Percentiles rank a stretch among this genome's conserved stretches.
Evolutionary conservation across 1,140 invertebrate species (phyloP).

Genomic region (Batillaria attramentaria): DNA sequence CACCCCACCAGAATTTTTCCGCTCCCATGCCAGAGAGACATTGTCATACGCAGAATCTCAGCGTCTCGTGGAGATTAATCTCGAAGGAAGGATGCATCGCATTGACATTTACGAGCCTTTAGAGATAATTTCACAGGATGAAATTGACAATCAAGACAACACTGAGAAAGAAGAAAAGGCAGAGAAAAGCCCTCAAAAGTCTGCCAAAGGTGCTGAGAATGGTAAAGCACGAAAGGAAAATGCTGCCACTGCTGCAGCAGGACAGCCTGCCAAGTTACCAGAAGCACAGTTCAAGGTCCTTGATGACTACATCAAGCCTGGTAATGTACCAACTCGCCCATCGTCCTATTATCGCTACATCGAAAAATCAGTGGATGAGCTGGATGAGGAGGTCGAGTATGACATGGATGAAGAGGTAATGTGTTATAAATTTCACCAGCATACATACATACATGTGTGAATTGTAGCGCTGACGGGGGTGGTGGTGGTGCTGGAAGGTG

Average conservation of each 20-base stretch:
- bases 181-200: conserved; percentile 63
- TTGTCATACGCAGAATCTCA: conserved; percentile 85
- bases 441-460: too few relatives aligned
- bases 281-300: conserved; percentile 87
- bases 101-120: conserved; percentile 74
- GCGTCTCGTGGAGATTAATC: conserved; percentile 87
- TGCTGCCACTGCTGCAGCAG: conserved; percentile 32
- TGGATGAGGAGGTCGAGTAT: conserved; percentile 96
- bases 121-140: conserved; percentile 71
- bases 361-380: conserved; percentile 93
- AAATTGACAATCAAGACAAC: conserved; percentile 69
- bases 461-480: too few relatives aligned
- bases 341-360: conserved; percentile 90
- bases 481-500: too few relatives aligned
- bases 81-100: conserved; percentile 78
- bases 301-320: conserved; percentile 81
- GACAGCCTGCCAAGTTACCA: conserved; percentile 76
- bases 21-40: conserved; percentile 65
- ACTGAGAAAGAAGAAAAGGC: conserved; percentile 70
- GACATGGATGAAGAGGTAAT: conserved; percentile 96
- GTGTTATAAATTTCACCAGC: too few relatives aligned
- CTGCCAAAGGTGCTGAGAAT: conserved; percentile 53
- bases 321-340: conserved; percentile 84
- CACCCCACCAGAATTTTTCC: conserved; percentile 69
- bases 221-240: conserved; percentile 64